Percentiles rank a stretch among this genome's conserved stretches.
Conservation (phyloP, 1,140 invertebrate genomes). For the Callitettix versicolor region DNA sequence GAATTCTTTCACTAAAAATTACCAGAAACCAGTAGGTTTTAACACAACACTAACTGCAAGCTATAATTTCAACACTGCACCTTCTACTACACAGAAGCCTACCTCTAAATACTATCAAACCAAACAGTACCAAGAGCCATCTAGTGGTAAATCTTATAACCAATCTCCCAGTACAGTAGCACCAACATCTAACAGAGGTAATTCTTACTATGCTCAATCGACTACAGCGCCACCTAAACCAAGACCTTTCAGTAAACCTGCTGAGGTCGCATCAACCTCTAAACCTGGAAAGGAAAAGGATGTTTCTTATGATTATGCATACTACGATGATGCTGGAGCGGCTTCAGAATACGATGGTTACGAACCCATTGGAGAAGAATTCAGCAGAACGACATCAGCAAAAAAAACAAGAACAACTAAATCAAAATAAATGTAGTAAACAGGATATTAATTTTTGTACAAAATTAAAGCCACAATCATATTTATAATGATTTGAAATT, state of each 20-base stretch:
- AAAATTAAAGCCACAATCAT: too few relatives aligned
- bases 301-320: slow-evolving; percentile 27
- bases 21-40: slow-evolving; percentile 19
- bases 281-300: slow-evolving; percentile 18
- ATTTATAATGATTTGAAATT: too few relatives aligned
- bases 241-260: slow-evolving; percentile 7
- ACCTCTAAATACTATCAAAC: slow-evolving; percentile 1
- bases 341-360: slow-evolving; percentile 25
- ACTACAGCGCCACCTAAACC: slow-evolving; percentile 9
- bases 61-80: slow-evolving; percentile 22
- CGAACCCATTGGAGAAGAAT: slow-evolving; percentile 25
- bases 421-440: neutral
- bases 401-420: slow-evolving; percentile 13
- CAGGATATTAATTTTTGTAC: too few relatives aligned
- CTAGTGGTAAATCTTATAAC: slow-evolving; percentile 1
- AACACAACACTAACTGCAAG: slow-evolving; percentile 24
- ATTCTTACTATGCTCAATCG: neutral
- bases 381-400: slow-evolving; percentile 21
- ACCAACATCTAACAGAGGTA: slow-evolving; percentile 1
- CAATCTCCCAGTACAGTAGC: slow-evolving; percentile 2
- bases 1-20: slow-evolving; percentile 22
- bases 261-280: neutral
- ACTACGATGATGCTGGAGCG: slow-evolving; percentile 24
- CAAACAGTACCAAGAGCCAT: slow-evolving; percentile 8
- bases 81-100: slow-evolving; percentile 9